Conservation (phyloP, 2,113 vertebrate species). For the Ia io region DNA sequence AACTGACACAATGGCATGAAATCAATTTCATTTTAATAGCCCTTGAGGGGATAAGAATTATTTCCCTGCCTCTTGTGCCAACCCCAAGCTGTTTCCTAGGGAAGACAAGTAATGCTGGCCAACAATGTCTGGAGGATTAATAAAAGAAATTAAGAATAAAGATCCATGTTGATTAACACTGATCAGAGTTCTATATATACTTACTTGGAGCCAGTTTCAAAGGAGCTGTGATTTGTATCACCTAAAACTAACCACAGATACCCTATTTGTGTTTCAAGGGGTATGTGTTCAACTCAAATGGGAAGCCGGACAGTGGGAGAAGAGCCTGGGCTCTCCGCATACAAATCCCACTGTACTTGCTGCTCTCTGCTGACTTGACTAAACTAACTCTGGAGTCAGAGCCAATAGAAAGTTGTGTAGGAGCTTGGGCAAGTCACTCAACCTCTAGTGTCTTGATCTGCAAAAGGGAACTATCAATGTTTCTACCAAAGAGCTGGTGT, state of each 20-base stretch:
- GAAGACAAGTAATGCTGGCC: slow-evolving; percentile 39
- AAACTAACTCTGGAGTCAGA: neutral
- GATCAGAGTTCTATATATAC: slow-evolving; percentile 53
- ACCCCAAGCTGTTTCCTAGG: slow-evolving; percentile 50
- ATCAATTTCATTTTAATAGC: slow-evolving; percentile 74
- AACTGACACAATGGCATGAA: slow-evolving; percentile 71
- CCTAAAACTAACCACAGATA: slow-evolving; percentile 20
- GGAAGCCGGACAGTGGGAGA: neutral
- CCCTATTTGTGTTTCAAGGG: neutral
- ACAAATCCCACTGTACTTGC: neutral
- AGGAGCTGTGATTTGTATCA: neutral
- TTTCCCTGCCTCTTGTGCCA: slow-evolving; percentile 71
- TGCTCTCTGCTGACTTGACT: neutral
- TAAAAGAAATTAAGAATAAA: slow-evolving; percentile 1
- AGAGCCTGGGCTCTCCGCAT: neutral
- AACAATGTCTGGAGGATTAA: slow-evolving; percentile 50
- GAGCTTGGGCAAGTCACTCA: neutral
- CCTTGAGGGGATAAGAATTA: slow-evolving; percentile 76
- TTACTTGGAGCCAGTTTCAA: slow-evolving; percentile 27
- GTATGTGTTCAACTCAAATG: neutral
- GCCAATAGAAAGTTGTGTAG: neutral
- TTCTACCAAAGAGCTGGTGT: neutral
- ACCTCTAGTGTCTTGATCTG: neutral
- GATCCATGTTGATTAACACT: slow-evolving; percentile 2
- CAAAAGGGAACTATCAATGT: neutral